Evolutionary conservation across 2,888 invertebrate species (phyloP).

Genomic region (Eumerus sabulonum): DNA sequence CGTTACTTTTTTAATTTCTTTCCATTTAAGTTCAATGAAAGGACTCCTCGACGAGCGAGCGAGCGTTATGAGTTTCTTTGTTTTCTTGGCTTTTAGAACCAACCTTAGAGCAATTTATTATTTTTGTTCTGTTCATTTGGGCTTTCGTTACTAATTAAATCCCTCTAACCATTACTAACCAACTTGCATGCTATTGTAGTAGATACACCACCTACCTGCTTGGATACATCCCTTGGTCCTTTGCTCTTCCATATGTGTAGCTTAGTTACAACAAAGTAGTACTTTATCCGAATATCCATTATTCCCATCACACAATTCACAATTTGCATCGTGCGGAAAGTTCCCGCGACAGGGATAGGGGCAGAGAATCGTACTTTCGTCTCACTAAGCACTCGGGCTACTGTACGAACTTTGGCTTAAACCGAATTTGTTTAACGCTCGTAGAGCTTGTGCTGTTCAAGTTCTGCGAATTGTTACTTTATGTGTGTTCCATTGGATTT

Average conservation of each 20-base stretch:
- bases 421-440: conserved; percentile 48
- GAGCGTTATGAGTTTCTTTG: conserved; percentile 1
- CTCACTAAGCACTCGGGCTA: conserved; percentile 2
- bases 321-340: conserved; percentile 39
- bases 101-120: conserved; percentile 62
- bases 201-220: conserved; percentile 1
- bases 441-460: conserved; percentile 21
- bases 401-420: conserved; percentile 52
- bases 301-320: conserved; percentile 35
- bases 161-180: too few species aligned
- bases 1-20: background rate
- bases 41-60: too few species aligned
- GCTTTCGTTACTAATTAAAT: conserved; percentile 20
- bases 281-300: conserved; percentile 28
- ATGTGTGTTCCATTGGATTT: background rate
- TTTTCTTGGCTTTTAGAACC: conserved; percentile 65
- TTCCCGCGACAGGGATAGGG: conserved; percentile 36
- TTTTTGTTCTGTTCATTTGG: conserved; percentile 34
- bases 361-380: background rate
- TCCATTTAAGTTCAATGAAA: background rate
- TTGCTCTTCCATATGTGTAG: background rate
- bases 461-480: conserved; percentile 2
- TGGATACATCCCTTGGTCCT: background rate
- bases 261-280: conserved; percentile 21
- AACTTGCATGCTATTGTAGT: too few species aligned